A percentile compares a stretch with the other conserved stretches of the same genome.
These are phyloP conservation scores for Podilymbus podiceps DNA, from an alignment of 2,113 vertebrate genomes.

Conservation along the genomic window DNA sequence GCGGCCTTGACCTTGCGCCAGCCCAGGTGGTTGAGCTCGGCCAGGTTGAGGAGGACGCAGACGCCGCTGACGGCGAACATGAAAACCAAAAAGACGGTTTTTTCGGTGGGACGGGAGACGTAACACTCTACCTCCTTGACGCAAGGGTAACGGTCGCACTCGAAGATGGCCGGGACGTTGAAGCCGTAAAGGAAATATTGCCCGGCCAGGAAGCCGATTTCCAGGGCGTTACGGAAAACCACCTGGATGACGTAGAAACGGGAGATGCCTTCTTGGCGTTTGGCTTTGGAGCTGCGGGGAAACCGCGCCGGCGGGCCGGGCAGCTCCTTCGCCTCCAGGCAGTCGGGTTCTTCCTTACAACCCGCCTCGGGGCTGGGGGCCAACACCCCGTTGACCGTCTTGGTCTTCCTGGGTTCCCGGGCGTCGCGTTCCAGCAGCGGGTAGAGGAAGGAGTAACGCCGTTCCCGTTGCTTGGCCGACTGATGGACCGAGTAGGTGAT, in stretches of 20 bases:
- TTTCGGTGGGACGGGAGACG: slow-evolving; percentile 87
- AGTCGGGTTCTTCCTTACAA: slow-evolving; percentile 78
- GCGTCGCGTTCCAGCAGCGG: slow-evolving; percentile 79
- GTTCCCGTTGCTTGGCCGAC: slow-evolving; percentile 85
- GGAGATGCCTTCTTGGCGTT: slow-evolving; percentile 85
- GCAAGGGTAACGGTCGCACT: slow-evolving; percentile 87
- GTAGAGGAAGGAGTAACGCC: slow-evolving; percentile 82
- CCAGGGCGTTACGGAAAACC: slow-evolving; percentile 87
- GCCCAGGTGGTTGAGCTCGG: slow-evolving; percentile 90
- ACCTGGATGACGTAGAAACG: slow-evolving; percentile 90
- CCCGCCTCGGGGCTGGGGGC: slow-evolving; percentile 74
- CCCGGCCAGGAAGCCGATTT: slow-evolving; percentile 86
- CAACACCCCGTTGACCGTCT: slow-evolving; percentile 77
- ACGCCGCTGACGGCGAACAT: slow-evolving; percentile 93
- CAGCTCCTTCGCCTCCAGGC: slow-evolving; percentile 81
- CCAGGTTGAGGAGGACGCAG: slow-evolving; percentile 89
- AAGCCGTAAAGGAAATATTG: slow-evolving; percentile 91
- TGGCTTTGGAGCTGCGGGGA: slow-evolving; percentile 75
- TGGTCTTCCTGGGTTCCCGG: slow-evolving; percentile 70
- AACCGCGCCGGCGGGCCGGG: slow-evolving; percentile 71
- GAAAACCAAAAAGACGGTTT: slow-evolving; percentile 88
- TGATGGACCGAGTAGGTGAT: slow-evolving; percentile 90
- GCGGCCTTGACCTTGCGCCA: slow-evolving; percentile 88
- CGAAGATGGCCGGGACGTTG: slow-evolving; percentile 83
- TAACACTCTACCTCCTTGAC: slow-evolving; percentile 91